phyloP scores from a whole-genome alignment of 2,113 vertebrate species.

The Salvator merianae region DNA sequence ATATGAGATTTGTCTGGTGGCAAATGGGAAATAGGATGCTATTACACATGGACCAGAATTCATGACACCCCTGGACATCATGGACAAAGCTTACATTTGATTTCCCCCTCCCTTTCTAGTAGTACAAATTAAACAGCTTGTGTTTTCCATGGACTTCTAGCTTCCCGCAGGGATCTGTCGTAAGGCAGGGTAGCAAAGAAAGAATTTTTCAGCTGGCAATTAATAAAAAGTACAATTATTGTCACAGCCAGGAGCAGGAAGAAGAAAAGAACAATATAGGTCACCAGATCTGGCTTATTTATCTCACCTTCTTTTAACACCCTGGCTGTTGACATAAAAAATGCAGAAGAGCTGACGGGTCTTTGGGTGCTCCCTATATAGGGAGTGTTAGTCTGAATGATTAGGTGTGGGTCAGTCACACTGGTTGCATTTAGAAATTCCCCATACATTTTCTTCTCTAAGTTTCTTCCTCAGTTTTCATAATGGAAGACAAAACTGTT shows the following conservation, averaged over 20 bases:
- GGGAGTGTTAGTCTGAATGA: conserved; percentile 83
- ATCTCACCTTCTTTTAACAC: conserved; percentile 89
- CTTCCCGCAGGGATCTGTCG: conserved; percentile 93
- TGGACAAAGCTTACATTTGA: background rate
- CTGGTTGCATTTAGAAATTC: conserved; percentile 91
- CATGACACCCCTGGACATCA: background rate
- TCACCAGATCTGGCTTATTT: conserved; percentile 91
- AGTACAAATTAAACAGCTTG: conserved; percentile 71
- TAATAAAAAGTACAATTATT: conserved; percentile 95
- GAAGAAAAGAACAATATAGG: conserved; percentile 93
- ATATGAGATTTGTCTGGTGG: background rate
- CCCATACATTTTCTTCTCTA: conserved; percentile 77
- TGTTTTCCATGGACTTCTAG: conserved; percentile 91
- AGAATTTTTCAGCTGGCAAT: conserved; percentile 96
- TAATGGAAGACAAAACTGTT: conserved; percentile 30
- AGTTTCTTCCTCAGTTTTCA: conserved; percentile 3
- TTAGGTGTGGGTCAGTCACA: conserved; percentile 82
- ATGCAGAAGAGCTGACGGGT: conserved; percentile 87
- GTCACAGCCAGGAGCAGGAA: conserved; percentile 91
- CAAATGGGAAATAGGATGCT: background rate
- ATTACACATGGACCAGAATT: background rate
- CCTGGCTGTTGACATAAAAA: conserved; percentile 88
- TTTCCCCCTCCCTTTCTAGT: background rate
- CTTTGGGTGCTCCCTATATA: conserved; percentile 86
- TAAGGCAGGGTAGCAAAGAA: conserved; percentile 97